Conservation (phyloP, 1,140 invertebrate species). For the Drosophila subpulchrella region DNA sequence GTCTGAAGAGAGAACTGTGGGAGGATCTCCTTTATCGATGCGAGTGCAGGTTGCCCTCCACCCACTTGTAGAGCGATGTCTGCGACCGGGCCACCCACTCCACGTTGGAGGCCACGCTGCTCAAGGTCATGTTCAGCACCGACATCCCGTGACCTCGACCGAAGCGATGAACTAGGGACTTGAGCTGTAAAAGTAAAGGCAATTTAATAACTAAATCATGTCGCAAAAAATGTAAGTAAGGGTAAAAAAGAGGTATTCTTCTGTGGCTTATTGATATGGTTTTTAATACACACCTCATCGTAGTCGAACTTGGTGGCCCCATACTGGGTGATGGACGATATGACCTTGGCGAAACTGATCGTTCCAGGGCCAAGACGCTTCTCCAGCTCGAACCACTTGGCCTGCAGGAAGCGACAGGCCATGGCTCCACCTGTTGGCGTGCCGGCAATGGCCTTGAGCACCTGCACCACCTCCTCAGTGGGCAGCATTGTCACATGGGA, state of each 20-base stretch:
- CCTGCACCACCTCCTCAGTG: constrained; percentile 88
- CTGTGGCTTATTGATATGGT: too few relatives aligned
- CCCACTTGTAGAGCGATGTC: constrained; percentile 82
- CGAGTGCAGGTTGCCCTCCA: constrained; percentile 78
- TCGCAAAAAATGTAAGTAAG: too few relatives aligned
- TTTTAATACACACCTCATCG: constrained; percentile 86
- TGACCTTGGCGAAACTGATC: constrained; percentile 89
- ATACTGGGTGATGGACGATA: constrained; percentile 89
- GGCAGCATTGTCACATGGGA: constrained; percentile 88
- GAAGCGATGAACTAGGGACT: constrained; percentile 82
- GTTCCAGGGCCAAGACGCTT: constrained; percentile 88
- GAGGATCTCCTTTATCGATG: constrained; percentile 65
- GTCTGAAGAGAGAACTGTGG: constrained; percentile 7
- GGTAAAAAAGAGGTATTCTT: neutral
- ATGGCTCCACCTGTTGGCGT: constrained; percentile 89
- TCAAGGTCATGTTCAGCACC: constrained; percentile 82
- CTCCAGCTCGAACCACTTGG: constrained; percentile 89
- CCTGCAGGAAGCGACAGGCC: constrained; percentile 91
- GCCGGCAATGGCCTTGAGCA: constrained; percentile 88
- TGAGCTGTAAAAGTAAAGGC: constrained; percentile 49
- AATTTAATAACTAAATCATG: too few relatives aligned
- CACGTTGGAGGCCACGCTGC: constrained; percentile 83
- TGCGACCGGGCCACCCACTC: constrained; percentile 84
- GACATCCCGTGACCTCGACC: constrained; percentile 83
- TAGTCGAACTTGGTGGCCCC: constrained; percentile 90